Percentiles rank a stretch among this genome's conserved stretches.
phyloP scores from a whole-genome alignment of 1,140 invertebrate species.

The Drosophila bocqueti region DNA sequence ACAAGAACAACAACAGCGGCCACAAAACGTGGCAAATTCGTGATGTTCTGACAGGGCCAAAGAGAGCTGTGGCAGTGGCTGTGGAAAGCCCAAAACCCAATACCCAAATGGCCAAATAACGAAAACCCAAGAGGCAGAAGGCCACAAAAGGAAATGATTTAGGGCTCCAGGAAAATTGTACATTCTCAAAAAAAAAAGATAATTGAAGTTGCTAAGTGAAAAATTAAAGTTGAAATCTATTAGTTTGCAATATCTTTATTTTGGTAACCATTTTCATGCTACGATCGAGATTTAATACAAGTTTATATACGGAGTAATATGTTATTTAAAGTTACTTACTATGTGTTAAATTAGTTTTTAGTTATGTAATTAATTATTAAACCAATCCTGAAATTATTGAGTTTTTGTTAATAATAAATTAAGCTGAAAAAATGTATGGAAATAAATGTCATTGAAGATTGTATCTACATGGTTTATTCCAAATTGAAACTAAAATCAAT shows the following conservation, averaged over 20 bases:
- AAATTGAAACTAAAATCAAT: not conserved
- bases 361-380: not conserved
- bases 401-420: not conserved
- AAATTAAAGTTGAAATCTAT: not conserved
- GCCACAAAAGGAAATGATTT: constrained; percentile 34
- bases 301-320: not conserved
- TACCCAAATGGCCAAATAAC: constrained; percentile 5
- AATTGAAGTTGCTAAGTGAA: constrained; percentile 7
- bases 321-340: no score
- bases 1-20: constrained; percentile 24
- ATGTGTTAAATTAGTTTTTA: not conserved
- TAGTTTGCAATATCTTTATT: not conserved
- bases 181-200: constrained; percentile 21
- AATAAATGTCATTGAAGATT: not conserved
- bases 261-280: not conserved
- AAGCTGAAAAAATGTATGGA: not conserved
- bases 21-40: constrained; percentile 77
- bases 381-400: no score
- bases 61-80: constrained; percentile 12
- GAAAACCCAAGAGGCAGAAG: constrained; percentile 18
- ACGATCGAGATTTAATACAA: not conserved
- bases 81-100: constrained; percentile 23
- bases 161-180: constrained; percentile 19
- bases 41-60: constrained; percentile 73
- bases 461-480: not conserved